phyloP scores from a whole-genome alignment of 2,797 vertebrate species.

The Neosalanx taihuensis region DNA sequence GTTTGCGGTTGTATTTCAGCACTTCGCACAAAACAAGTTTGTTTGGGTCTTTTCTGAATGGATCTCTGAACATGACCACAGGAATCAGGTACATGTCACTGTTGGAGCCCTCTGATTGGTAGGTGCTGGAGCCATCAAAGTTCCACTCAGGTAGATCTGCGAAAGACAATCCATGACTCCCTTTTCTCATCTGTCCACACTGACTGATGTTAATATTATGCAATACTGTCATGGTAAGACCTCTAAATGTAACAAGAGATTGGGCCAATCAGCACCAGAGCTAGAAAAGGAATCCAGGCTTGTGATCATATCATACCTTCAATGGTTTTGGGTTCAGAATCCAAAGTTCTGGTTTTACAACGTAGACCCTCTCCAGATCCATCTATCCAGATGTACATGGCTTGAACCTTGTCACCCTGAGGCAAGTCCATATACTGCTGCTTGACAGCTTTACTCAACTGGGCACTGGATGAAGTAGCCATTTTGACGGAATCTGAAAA shows the following conservation, averaged over 20 bases:
- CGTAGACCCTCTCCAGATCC: slow-evolving; percentile 90
- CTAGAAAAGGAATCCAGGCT: not conserved
- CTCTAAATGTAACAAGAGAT: not conserved
- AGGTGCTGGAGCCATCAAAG: slow-evolving; percentile 93
- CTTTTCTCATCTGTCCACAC: not conserved
- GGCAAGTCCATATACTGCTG: slow-evolving; percentile 89
- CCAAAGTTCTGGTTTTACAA: slow-evolving; percentile 91
- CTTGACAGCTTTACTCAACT: slow-evolving; percentile 89
- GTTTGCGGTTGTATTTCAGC: slow-evolving; percentile 89
- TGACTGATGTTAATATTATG: not conserved
- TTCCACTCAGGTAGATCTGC: slow-evolving; percentile 95
- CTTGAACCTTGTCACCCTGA: slow-evolving; percentile 87
- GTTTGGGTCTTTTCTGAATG: slow-evolving; percentile 93
- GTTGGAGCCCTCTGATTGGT: slow-evolving; percentile 92
- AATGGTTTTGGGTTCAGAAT: slow-evolving; percentile 84
- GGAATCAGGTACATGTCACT: slow-evolving; percentile 95
- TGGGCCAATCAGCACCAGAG: not conserved
- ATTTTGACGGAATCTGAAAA: slow-evolving; percentile 61
- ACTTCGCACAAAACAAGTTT: slow-evolving; percentile 94
- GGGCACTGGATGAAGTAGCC: slow-evolving; percentile 86
- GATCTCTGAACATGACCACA: slow-evolving; percentile 89
- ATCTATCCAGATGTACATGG: slow-evolving; percentile 96
- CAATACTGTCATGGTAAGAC: not conserved
- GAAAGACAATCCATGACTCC: not conserved
- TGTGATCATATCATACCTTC: slow-evolving; percentile 72